Evolutionary conservation across 2,797 vertebrate species (phyloP).

Genomic region (Periparus ater): DNA sequence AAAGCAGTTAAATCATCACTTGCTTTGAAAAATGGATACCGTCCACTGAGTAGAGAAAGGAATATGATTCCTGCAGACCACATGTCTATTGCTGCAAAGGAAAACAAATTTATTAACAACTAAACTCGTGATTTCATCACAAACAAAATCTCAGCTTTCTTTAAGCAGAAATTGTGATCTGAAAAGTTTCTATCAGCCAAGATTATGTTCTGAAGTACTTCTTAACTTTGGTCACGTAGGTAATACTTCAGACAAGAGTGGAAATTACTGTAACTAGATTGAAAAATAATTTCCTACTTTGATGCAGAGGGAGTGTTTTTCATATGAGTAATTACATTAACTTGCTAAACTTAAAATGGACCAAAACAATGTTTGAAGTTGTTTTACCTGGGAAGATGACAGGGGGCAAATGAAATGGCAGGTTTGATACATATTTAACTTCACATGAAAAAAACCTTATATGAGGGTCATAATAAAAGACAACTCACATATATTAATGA

Average conservation of each 20-base stretch:
- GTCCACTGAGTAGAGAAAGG: slow-evolving; percentile 93
- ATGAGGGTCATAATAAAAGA: not conserved
- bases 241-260: not conserved
- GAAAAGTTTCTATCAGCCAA: not conserved
- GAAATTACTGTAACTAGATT: not conserved
- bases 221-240: not conserved
- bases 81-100: slow-evolving; percentile 90
- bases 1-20: slow-evolving; percentile 94
- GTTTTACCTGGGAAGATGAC: not conserved
- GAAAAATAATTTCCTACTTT: not conserved
- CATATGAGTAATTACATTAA: not conserved
- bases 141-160: not conserved
- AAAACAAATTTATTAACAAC: slow-evolving; percentile 50
- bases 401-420: not conserved
- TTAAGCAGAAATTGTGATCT: not conserved
- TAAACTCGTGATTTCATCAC: not conserved
- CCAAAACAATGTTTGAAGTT: not conserved
- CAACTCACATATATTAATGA: not conserved
- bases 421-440: not conserved
- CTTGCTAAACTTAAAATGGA: not conserved
- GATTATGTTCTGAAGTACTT: not conserved
- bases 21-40: slow-evolving; percentile 98
- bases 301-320: not conserved
- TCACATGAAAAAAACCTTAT: not conserved
- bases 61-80: slow-evolving; percentile 97